Evolutionary conservation across 1,140 invertebrate species (phyloP).

Genomic region (Leptinotarsa undecemlineata): DNA sequence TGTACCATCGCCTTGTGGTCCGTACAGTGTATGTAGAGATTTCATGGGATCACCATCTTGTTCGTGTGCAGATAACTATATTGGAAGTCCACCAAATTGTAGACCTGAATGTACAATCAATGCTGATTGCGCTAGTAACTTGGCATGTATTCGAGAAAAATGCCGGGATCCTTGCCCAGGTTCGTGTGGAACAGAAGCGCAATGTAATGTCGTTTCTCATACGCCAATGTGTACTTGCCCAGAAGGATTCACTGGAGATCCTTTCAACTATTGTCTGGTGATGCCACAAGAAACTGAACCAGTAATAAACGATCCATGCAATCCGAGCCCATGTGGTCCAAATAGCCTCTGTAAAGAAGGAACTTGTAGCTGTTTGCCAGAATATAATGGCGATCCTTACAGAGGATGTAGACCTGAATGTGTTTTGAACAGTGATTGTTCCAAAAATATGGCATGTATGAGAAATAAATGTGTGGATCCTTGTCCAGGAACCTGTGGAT

Average conservation of each 20-base stretch:
- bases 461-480: conserved; percentile 69
- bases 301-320: conserved; percentile 53
- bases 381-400: conserved; percentile 61
- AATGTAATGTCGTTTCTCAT: conserved; percentile 69
- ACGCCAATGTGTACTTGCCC: conserved; percentile 70
- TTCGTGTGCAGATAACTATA: conserved; percentile 65
- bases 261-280: conserved; percentile 66
- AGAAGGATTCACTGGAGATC: conserved; percentile 71
- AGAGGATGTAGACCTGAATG: conserved; percentile 67
- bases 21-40: conserved; percentile 69
- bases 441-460: conserved; percentile 64
- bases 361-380: conserved; percentile 57
- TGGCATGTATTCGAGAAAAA: conserved; percentile 67
- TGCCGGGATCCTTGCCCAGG: conserved; percentile 75
- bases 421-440: conserved; percentile 70
- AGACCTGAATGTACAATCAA: conserved; percentile 72
- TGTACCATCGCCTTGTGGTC: conserved; percentile 71
- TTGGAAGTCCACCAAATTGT: conserved; percentile 73
- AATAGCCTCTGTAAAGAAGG: conserved; percentile 56
- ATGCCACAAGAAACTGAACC: conserved; percentile 57
- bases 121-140: conserved; percentile 65
- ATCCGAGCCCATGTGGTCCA: conserved; percentile 58
- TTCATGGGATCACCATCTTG: conserved; percentile 65
- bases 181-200: conserved; percentile 67
- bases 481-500: conserved; percentile 70